These are phyloP conservation scores for Amblyjoppa fuscipennis DNA, from an alignment of 2,888 invertebrate species.

Conservation along the genomic window DNA sequence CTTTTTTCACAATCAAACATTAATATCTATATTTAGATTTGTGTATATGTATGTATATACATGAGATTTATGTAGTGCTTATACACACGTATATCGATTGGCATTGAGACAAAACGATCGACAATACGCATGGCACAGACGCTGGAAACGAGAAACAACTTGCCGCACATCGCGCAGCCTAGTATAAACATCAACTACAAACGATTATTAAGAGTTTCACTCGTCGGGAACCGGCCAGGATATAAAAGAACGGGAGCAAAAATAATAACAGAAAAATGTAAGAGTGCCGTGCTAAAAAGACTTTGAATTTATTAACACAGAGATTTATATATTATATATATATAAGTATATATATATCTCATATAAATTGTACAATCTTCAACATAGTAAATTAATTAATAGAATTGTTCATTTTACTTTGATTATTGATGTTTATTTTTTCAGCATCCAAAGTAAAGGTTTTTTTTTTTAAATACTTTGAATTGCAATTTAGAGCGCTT, in stretches of 20 bases:
- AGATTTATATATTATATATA: slow-evolving; percentile 46
- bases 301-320: slow-evolving; percentile 81
- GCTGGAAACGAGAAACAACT: slow-evolving; percentile 20
- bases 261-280: slow-evolving; percentile 77
- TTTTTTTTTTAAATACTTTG: slow-evolving; percentile 8
- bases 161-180: slow-evolving; percentile 19
- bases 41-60: neutral
- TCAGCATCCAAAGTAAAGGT: slow-evolving; percentile 52
- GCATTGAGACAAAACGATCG: neutral
- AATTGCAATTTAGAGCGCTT: slow-evolving; percentile 35
- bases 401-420: slow-evolving; percentile 51
- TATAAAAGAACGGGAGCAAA: slow-evolving; percentile 73
- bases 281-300: slow-evolving; percentile 77
- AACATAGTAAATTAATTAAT: slow-evolving; percentile 61
- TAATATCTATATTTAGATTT: neutral
- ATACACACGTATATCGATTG: slow-evolving; percentile 9
- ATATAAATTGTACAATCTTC: slow-evolving; percentile 59
- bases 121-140: too few relatives aligned
- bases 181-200: slow-evolving; percentile 21
- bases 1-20: slow-evolving; percentile 61
- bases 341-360: slow-evolving; percentile 42
- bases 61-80: neutral
- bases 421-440: slow-evolving; percentile 43
- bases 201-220: slow-evolving; percentile 49
- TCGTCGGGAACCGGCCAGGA: slow-evolving; percentile 56